Evolutionary conservation across 1,140 invertebrate species (phyloP), one percentile per base, ranked within the genome.

Genomic region (Hetaerina americana): DNA sequence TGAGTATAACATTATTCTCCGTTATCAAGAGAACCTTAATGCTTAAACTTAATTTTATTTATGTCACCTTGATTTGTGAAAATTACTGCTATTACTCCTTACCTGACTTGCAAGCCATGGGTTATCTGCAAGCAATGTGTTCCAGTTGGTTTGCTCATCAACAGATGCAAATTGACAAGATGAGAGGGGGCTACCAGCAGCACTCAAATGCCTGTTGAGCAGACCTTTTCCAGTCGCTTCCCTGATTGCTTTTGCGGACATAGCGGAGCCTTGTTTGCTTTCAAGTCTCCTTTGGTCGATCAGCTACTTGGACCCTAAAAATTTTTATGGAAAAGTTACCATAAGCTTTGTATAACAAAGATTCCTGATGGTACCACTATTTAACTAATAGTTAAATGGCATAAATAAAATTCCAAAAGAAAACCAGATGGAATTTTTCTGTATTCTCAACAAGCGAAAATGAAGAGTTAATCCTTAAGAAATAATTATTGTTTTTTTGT

Each of bases 211-310:
- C 71, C 90, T 89, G 81, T 97, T 97, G 66, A 99, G 89, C 10
- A 99, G 84, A 77, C 92, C 88, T 81, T 99, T 99, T 67, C 97
- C 97, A 68, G 93, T 94, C 66, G 92, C 95, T 85, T 99, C 97
- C 77, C 91, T 88, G 76, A 99, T 97, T 70, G 96, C 96, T 85
- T 99, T 99, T 22, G 97, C 97, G 74, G 97, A 97, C 97, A 99
- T 99, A 24, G 2, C 26, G n/a, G 18, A 2, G 2, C 2, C 49
- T 57, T 57, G 12, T 57, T 25, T 68, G 67, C 15, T 26, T 26
- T 25, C 2, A 5, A 68, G n/a, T 18, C 40, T 57, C 40, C 3
- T 12, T 57, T 57, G 10, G 1, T 57, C 10, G 22, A 57, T 57
- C 10, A 5, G 40, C 1, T 1, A 57, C 2, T 1, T 57, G 40